Conservation (phyloP, 2,797 vertebrate genomes). For the Microctenopoma stevenorrisi region DNA sequence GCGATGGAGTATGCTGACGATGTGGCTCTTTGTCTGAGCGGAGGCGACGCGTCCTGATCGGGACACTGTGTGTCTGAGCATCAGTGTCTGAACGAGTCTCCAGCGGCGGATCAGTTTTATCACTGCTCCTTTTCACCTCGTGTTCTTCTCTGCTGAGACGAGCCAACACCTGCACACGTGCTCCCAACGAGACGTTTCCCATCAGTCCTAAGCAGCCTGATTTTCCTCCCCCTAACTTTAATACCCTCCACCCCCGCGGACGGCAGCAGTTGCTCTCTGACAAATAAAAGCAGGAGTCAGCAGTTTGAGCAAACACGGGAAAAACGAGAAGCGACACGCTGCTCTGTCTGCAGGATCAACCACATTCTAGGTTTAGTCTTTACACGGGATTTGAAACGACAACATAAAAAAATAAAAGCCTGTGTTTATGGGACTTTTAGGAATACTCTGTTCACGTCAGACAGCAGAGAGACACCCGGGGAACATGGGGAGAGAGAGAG, state of each 20-base stretch:
- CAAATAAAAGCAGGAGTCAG: neutral
- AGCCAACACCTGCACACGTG: conserved; percentile 15
- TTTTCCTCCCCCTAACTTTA: neutral
- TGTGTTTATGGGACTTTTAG: too few species aligned
- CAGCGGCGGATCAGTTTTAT: conserved; percentile 25
- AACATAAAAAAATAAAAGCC: too few species aligned
- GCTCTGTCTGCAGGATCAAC: too few species aligned
- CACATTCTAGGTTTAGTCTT: too few species aligned
- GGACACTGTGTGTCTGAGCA: neutral
- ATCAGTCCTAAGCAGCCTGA: neutral
- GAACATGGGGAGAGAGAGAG: too few species aligned
- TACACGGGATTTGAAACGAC: too few species aligned
- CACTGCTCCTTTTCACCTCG: neutral
- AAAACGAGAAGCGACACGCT: neutral
- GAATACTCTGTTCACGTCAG: too few species aligned
- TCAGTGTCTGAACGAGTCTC: conserved; percentile 37
- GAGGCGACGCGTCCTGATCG: neutral
- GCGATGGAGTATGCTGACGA: conserved; percentile 13
- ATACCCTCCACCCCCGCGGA: neutral
- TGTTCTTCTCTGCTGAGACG: neutral
- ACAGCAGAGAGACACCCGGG: too few species aligned
- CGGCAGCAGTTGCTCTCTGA: neutral
- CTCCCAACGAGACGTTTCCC: conserved; percentile 14
- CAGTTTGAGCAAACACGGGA: neutral
- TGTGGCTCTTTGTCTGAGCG: neutral